phyloP scores from a whole-genome alignment of 2,797 vertebrate species.

The Pygocentrus nattereri region DNA sequence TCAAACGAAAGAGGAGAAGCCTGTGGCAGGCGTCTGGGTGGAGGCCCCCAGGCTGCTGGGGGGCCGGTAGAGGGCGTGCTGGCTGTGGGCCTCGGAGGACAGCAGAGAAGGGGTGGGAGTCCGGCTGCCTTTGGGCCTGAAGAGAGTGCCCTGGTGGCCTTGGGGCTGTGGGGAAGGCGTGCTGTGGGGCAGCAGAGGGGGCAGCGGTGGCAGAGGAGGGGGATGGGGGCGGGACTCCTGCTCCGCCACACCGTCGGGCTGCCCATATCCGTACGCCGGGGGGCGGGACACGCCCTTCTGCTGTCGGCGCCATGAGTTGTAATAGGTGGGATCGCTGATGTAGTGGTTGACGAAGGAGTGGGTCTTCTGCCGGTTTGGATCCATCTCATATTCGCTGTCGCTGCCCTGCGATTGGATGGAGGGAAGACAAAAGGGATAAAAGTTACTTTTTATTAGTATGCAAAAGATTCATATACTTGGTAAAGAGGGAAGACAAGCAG shows the following conservation, averaged over 20 bases:
- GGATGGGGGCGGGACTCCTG: slow-evolving; percentile 77
- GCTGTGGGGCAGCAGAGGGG: slow-evolving; percentile 76
- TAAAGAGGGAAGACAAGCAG: no score
- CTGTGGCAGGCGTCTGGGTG: slow-evolving; percentile 90
- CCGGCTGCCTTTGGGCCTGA: slow-evolving; percentile 94
- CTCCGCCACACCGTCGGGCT: slow-evolving; percentile 89
- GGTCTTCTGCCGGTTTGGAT: slow-evolving; percentile 90
- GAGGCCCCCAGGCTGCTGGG: slow-evolving; percentile 93
- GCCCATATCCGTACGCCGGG: slow-evolving; percentile 90
- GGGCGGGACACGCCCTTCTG: slow-evolving; percentile 94
- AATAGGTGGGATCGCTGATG: slow-evolving; percentile 98
- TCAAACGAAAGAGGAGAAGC: slow-evolving; percentile 99
- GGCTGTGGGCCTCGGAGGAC: slow-evolving; percentile 86
- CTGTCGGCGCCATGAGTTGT: slow-evolving; percentile 97
- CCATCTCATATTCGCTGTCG: slow-evolving; percentile 95
- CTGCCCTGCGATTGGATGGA: slow-evolving; percentile 83
- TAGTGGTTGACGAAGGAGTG: slow-evolving; percentile 99
- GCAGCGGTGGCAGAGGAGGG: slow-evolving; percentile 80
- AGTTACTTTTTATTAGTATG: no score
- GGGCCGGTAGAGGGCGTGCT: slow-evolving; percentile 92
- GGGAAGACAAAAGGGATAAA: background rate
- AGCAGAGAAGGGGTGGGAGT: slow-evolving; percentile 91
- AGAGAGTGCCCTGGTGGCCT: slow-evolving; percentile 90
- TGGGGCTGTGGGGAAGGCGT: slow-evolving; percentile 80
- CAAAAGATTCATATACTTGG: no score